A percentile compares a stretch with the other conserved stretches of the same genome.
phyloP scores from a whole-genome alignment of 2,797 vertebrate species.

The Liasis olivaceus region DNA sequence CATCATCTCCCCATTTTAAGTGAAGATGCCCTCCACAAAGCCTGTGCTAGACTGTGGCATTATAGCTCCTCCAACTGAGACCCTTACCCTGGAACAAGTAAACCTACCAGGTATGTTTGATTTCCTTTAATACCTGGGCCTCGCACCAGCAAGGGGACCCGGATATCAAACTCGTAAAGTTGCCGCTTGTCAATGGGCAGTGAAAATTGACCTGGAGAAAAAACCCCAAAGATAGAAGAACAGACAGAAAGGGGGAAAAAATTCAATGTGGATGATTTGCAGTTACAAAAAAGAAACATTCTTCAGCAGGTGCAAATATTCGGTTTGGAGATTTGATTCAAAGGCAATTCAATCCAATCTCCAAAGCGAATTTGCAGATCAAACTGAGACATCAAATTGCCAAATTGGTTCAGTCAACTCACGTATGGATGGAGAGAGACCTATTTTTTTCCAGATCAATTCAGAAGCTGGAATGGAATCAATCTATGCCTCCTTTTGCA shows the following conservation, averaged over 20 bases:
- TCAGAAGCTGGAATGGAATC: no score
- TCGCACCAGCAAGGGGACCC: conserved; percentile 83
- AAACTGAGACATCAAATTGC: not conserved
- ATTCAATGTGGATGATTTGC: not conserved
- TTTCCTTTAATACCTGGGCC: conserved; percentile 84
- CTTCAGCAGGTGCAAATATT: not conserved
- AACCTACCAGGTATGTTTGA: conserved; percentile 78
- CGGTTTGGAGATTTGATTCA: not conserved
- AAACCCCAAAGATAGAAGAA: not conserved
- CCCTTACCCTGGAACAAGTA: not conserved
- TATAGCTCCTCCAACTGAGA: not conserved
- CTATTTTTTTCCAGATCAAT: no score
- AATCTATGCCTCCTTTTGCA: no score
- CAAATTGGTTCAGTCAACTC: not conserved
- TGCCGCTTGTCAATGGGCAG: conserved; percentile 85
- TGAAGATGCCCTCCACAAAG: not conserved
- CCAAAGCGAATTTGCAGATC: not conserved
- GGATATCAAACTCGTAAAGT: conserved; percentile 88
- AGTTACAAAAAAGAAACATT: not conserved
- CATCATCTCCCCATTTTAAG: not conserved
- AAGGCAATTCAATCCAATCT: not conserved
- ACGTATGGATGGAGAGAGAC: not conserved
- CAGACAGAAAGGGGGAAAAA: not conserved
- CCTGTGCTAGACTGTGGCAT: not conserved
- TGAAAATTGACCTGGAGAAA: conserved; percentile 82